Conservation (phyloP, 2,113 vertebrate genomes). For the Dromiciops gliroides region DNA sequence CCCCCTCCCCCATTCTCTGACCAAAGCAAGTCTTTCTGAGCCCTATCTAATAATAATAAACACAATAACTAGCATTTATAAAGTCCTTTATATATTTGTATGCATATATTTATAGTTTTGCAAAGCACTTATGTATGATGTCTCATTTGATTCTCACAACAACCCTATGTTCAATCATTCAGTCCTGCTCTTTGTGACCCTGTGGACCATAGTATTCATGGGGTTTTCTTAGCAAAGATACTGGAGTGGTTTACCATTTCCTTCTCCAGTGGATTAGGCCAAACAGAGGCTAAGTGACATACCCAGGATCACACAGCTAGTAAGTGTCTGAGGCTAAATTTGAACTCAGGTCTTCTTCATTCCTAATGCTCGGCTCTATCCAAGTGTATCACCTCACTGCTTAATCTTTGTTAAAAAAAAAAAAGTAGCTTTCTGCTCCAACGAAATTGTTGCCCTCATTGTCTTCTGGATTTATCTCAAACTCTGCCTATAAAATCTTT, state of each 20-base stretch:
- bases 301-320: background rate
- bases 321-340: background rate
- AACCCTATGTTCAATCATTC: background rate
- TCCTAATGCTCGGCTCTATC: background rate
- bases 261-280: background rate
- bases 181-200: background rate
- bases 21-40: background rate
- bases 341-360: background rate
- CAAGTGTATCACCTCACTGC: background rate
- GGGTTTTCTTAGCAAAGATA: background rate
- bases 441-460: background rate
- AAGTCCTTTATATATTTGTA: background rate
- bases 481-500: no score
- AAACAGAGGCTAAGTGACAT: background rate
- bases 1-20: background rate
- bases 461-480: no score
- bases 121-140: background rate
- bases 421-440: background rate
- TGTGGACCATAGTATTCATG: background rate
- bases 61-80: background rate
- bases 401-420: background rate
- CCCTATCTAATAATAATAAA: background rate
- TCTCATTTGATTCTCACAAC: background rate
- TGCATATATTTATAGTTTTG: background rate
- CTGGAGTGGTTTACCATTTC: background rate